Evolutionary conservation across 2,113 vertebrate species (phyloP), one percentile per base, ranked within the genome.

Genomic region (Balaenoptera acutorostrata): DNA sequence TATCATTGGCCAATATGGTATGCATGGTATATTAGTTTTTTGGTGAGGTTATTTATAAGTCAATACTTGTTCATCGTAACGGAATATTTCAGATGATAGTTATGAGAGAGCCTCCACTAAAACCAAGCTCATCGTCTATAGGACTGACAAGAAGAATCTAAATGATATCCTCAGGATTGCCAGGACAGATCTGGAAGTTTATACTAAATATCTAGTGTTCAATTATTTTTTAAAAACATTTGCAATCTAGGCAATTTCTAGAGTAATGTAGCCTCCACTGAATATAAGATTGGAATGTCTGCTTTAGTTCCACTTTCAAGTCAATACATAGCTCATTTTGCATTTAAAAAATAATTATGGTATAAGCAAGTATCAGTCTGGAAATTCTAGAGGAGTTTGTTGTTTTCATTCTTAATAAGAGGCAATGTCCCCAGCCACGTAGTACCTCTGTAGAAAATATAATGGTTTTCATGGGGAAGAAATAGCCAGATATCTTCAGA

Each of bases 301-400:
- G 39, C 72, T 91, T 91, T 86, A 61, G 15, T 95, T 88, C 33
- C 9, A 72, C 46, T 71, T 82, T 33, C 31, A 89, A 78, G 23
- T 72, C 82, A 96, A 87, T 72, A 29, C 1, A 71, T 63, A 97
- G 18, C 25, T 96, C 44, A 75, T 63, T 36, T 93, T 96, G 13
- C 25, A 69, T 49, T 96, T 94, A 72, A 74, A 95, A 90, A 49
- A 27, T 95, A 95, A 95, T 82, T 90, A 57, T 88, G 36, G 41
- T 59, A 7, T 23, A 71, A 92, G 14, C 27, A 87, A 36, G 0
- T 88, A 88, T 88, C 33, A 20, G 41, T 85, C 75, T 94, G 33
- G 25, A 94, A 84, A 95, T 84, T 94, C 31, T 44, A 17, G 5
- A 71, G 12, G 33, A 91, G 1, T 14, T 93, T 66, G 1, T 92